Evolutionary conservation across 1,140 invertebrate genomes (phyloP).

Genomic region (Trichoplusia ni): DNA sequence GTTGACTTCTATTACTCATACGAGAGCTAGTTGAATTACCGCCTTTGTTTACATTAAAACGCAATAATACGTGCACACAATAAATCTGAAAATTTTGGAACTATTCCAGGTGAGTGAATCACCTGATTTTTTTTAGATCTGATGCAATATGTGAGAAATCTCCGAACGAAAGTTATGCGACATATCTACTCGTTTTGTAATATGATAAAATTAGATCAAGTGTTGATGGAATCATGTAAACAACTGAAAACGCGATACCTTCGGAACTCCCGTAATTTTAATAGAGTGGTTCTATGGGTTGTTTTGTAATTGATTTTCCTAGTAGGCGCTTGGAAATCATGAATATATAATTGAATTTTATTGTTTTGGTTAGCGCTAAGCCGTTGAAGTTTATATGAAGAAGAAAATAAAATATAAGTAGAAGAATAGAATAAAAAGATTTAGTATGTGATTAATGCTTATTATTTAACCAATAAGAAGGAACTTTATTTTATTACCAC

Average conservation of each 20-base stretch:
- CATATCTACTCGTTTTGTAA: conserved; percentile 32
- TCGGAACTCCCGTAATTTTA: background rate
- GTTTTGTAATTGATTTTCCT: too few relatives aligned
- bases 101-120: conserved; percentile 65
- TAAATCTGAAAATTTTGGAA: conserved; percentile 63
- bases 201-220: conserved; percentile 35
- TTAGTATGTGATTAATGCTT: too few relatives aligned
- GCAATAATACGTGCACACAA: conserved; percentile 7
- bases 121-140: conserved; percentile 70
- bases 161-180: conserved; percentile 41
- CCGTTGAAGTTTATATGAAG: too few relatives aligned
- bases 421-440: too few relatives aligned
- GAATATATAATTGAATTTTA: too few relatives aligned
- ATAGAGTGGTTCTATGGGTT: background rate
- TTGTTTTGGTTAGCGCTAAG: too few relatives aligned
- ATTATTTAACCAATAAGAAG: too few relatives aligned
- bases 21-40: conserved; percentile 1
- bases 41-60: conserved; percentile 14
- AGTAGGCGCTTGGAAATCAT: too few relatives aligned
- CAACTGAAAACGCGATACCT: background rate
- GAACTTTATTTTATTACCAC: too few relatives aligned
- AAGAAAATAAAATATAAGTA: too few relatives aligned
- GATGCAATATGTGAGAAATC: conserved; percentile 61
- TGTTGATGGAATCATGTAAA: conserved; percentile 14
- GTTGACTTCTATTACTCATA: background rate